Evolutionary conservation across 1,140 invertebrate genomes (phyloP), one percentile per base, ranked within the genome.

Genomic region (Dreissena polymorpha): DNA sequence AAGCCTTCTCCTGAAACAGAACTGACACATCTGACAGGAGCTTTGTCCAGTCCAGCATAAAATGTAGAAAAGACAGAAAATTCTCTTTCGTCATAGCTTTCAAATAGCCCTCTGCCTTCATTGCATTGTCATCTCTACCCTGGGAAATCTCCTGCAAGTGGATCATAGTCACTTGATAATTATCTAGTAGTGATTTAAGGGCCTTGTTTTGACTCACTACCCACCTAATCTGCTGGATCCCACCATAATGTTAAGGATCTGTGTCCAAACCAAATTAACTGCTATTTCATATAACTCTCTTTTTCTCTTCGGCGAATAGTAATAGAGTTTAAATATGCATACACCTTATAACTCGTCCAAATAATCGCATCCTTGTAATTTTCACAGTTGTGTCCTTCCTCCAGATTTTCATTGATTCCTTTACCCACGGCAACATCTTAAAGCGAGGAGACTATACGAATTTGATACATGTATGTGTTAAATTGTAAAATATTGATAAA

Each of bases 181-280:
- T 78, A 60, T 82, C 71, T 18, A 60, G 18, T 10, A 82, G 39
- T 16, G 79, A 29, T 74, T 71, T 67, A 16, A 73, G 49, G 10
- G 71, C 79, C 16, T 69, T 21, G 21, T 73, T 73, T 68, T 82
- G 69, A 67, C 71, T 82, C 13, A 49, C 79, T 23, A 74, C 71
- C 71, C 79, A 82, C 27, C 79, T 50, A 21, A 39, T 39, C 63
- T 75, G 50, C 55, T 75, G 72, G 13, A 75, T 21, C 13, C 55
- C 72, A 60, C 51, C 55, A 60, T 60, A 60, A 57, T 75, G 72
- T 21, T 60, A 57, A 23, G 14, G 18, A 21, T 55, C 55, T 75
- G 55, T n/a, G 14, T 75, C 72, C 14, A 75, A 29, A 50, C 18
- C 14, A 75, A 29, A 50, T 10, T 18, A 18, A 39, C 39, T 39